Percentiles rank a stretch among this genome's conserved stretches.
Conservation (phyloP, 2,113 vertebrate species). For the Rostratula benghalensis region DNA sequence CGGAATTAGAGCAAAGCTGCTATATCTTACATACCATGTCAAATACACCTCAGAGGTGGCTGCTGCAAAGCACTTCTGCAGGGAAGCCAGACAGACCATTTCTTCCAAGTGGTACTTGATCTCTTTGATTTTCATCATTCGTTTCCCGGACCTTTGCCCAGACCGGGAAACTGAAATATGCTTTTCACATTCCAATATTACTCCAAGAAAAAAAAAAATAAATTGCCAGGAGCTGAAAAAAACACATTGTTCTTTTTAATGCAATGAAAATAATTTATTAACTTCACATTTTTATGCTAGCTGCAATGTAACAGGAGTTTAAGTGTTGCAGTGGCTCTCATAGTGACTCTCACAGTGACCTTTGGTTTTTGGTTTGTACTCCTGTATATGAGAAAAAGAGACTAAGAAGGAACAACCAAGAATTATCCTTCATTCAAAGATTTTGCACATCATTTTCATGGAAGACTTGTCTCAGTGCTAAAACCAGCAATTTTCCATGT, state of each 20-base stretch:
- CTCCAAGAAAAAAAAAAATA: neutral
- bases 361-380: neutral
- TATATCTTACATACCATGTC: neutral
- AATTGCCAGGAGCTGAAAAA: neutral
- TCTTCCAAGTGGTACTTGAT: neutral
- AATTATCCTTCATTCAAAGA: neutral
- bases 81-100: neutral
- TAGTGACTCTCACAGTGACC: neutral
- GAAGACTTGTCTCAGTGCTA: neutral
- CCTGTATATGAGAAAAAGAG: neutral
- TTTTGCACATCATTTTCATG: neutral
- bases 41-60: neutral
- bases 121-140: neutral
- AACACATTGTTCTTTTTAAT: neutral
- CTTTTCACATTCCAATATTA: neutral
- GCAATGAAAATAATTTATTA: neutral
- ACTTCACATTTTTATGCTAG: neutral
- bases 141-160: neutral
- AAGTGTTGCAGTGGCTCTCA: neutral
- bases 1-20: neutral
- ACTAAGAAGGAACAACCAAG: neutral
- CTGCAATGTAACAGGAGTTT: neutral
- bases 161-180: neutral
- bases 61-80: neutral
- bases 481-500: neutral